These are phyloP conservation scores for Ginglymostoma cirratum DNA, from an alignment of 2,113 vertebrate genomes.

Conservation along the genomic window DNA sequence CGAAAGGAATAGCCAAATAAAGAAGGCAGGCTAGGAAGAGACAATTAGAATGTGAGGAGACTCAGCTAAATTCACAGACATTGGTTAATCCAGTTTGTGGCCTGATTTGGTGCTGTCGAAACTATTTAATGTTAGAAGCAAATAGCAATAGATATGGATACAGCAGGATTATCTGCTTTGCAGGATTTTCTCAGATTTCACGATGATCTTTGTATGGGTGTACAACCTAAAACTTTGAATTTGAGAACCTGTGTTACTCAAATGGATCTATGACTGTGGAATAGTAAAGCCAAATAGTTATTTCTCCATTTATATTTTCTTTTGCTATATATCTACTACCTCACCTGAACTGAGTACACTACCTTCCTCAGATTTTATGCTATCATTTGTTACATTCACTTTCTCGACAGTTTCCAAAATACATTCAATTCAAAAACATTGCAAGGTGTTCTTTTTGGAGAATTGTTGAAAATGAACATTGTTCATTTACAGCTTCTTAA, in stretches of 20 bases:
- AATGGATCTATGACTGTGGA: neutral
- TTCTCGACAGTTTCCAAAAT: neutral
- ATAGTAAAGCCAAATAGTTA: neutral
- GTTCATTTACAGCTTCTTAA: neutral
- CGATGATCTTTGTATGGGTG: neutral
- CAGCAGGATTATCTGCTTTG: neutral
- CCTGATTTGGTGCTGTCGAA: neutral
- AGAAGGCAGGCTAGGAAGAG: neutral
- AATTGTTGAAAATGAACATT: neutral
- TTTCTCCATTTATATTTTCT: neutral
- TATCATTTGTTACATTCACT: neutral
- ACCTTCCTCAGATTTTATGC: neutral
- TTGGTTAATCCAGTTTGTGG: neutral
- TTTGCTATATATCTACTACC: neutral
- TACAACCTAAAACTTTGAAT: neutral
- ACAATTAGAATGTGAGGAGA: neutral
- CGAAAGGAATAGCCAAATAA: neutral
- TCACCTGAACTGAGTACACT: neutral
- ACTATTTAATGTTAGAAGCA: neutral
- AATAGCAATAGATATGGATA: neutral
- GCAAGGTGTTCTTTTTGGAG: neutral
- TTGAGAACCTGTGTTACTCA: neutral
- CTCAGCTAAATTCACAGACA: neutral
- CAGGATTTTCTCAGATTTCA: neutral
- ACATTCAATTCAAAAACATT: neutral